These are phyloP conservation scores for Heliangelus exortis DNA, from an alignment of 2,797 vertebrate species.

Conservation along the genomic window DNA sequence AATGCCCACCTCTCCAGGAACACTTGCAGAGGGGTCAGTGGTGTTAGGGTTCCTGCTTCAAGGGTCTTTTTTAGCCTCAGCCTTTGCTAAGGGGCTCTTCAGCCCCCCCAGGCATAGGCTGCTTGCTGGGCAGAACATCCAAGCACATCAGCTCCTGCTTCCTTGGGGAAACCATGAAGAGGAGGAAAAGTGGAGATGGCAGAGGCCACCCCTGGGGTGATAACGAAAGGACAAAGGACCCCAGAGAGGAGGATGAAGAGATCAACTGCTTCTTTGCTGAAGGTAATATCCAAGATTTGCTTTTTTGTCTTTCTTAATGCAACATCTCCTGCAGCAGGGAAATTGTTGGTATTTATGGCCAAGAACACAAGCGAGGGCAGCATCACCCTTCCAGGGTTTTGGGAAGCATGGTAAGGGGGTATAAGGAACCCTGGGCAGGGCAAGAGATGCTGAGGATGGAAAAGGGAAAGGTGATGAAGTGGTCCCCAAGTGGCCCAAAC, in stretches of 20 bases:
- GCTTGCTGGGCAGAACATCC: constrained; percentile 65
- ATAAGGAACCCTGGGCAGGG: not conserved
- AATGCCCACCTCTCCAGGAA: not conserved
- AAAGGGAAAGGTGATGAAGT: not conserved
- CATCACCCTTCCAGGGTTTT: rapidly evolving
- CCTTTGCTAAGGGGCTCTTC: constrained; percentile 48
- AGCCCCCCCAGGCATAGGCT: constrained; percentile 49
- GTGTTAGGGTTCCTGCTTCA: constrained; percentile 29
- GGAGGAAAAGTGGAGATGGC: constrained; percentile 41
- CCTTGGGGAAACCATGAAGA: constrained; percentile 50
- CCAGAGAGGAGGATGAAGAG: constrained; percentile 28
- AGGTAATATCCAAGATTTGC: constrained; percentile 57
- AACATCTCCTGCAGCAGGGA: not conserved
- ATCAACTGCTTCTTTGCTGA: constrained; percentile 3
- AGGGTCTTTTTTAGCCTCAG: constrained; percentile 49
- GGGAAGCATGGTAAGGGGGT: rapidly evolving
- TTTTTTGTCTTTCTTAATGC: not conserved
- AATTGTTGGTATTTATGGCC: constrained; percentile 1
- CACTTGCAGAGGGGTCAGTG: rapidly evolving
- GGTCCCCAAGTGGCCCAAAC: not conserved
- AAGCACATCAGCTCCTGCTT: constrained; percentile 62
- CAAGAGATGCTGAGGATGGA: not conserved
- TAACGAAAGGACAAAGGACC: not conserved
- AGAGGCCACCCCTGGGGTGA: not conserved
- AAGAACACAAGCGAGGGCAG: not conserved